Percentiles rank a stretch among this genome's conserved stretches.
These are phyloP conservation scores for Xiphydria camelus DNA, from an alignment of 2,888 invertebrate species.

Conservation along the genomic window DNA sequence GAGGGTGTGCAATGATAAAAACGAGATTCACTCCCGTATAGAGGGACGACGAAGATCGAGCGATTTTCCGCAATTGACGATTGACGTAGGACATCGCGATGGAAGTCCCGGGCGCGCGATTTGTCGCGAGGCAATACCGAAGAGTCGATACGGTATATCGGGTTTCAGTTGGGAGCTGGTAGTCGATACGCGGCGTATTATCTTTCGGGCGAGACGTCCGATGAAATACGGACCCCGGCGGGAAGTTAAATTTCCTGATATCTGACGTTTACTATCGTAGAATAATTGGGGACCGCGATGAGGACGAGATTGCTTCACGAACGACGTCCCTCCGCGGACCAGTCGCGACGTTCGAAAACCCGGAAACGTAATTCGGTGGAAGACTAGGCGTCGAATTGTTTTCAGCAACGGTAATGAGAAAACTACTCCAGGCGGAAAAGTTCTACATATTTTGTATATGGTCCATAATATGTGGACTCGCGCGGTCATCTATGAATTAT, in stretches of 20 bases:
- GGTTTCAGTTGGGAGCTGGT: conserved; percentile 36
- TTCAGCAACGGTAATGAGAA: too few species aligned
- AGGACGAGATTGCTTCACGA: neutral
- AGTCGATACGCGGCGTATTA: conserved; percentile 30
- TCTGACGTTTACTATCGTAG: neutral
- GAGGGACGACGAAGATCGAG: conserved; percentile 21
- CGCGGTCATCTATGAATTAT: too few species aligned
- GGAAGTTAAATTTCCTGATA: conserved; percentile 24
- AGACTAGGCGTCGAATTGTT: too few species aligned
- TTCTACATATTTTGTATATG: neutral
- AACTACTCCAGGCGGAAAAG: neutral
- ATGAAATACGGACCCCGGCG: conserved; percentile 19
- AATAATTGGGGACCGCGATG: conserved; percentile 2
- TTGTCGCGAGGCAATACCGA: conserved; percentile 35
- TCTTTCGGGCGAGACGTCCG: conserved; percentile 26
- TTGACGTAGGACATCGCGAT: too few species aligned
- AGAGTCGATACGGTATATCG: conserved; percentile 35
- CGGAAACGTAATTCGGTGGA: too few species aligned
- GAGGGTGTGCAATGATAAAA: too few species aligned
- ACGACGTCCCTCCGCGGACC: too few species aligned
- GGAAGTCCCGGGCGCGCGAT: conserved; percentile 33
- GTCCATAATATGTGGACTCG: neutral
- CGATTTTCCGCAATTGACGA: conserved; percentile 41
- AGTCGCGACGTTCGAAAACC: too few species aligned
- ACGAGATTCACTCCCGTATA: too few species aligned